Percentiles rank a stretch among this genome's conserved stretches.
Evolutionary conservation across 2,888 invertebrate species (phyloP).

Genomic region (Panopea generosa): DNA sequence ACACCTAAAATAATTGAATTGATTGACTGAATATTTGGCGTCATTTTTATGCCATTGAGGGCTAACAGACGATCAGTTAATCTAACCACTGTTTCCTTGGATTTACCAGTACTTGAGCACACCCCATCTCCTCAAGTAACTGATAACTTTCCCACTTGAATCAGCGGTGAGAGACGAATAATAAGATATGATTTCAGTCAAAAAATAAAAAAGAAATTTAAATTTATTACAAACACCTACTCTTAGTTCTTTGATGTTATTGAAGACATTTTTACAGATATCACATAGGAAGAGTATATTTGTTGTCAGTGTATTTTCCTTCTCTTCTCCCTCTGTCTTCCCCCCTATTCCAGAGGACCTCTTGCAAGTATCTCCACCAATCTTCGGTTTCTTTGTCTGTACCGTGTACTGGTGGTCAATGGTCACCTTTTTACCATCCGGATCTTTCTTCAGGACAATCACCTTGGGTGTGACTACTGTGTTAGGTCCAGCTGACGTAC

Average conservation of each 20-base stretch:
- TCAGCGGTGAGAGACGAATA: no score
- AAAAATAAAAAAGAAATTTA: no score
- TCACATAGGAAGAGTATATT: constrained; percentile 60
- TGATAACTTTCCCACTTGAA: no score
- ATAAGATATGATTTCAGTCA: no score
- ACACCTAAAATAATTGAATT: no score
- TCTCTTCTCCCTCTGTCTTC: background rate
- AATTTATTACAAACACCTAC: constrained; percentile 35
- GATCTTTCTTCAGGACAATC: constrained; percentile 44
- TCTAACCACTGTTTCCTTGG: no score
- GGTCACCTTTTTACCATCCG: constrained; percentile 30
- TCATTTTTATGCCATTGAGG: no score
- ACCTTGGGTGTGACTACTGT: constrained; percentile 34
- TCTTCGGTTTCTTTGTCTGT: background rate
- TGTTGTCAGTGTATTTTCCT: constrained; percentile 36
- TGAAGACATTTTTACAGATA: constrained; percentile 55
- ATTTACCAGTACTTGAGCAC: no score
- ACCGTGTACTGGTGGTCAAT: constrained; percentile 39
- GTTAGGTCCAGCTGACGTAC: no score
- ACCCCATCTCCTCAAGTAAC: no score
- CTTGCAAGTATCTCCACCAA: constrained; percentile 1
- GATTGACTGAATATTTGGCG: no score
- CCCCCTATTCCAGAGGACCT: background rate
- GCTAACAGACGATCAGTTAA: no score
- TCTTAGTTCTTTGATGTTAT: constrained; percentile 45